These are phyloP conservation scores for Bombus soroeensis DNA, from an alignment of 1,140 invertebrate species.

Conservation along the genomic window DNA sequence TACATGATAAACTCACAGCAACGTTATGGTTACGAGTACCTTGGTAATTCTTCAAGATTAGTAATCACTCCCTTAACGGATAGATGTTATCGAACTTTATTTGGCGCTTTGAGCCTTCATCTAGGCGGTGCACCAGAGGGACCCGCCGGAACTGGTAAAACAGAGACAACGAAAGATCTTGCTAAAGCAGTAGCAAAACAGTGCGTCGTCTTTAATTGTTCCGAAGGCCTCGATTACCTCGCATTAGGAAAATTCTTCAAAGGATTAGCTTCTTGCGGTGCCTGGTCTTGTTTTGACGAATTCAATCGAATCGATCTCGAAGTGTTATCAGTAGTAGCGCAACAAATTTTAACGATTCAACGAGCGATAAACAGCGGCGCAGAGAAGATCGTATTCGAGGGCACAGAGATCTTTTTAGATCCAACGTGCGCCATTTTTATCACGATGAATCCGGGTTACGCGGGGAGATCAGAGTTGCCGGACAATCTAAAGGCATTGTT, in stretches of 20 bases:
- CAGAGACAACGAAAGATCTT: constrained; percentile 97
- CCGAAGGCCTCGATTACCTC: constrained; percentile 95
- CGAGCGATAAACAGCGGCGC: constrained; percentile 90
- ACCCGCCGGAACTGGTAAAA: constrained; percentile 97
- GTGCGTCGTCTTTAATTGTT: constrained; percentile 98
- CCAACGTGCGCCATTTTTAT: constrained; percentile 97
- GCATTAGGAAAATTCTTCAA: constrained; percentile 98
- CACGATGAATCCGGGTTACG: constrained; percentile 98
- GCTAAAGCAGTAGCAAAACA: constrained; percentile 98
- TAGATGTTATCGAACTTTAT: constrained; percentile 95
- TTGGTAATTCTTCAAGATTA: constrained; percentile 94
- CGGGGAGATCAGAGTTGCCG: constrained; percentile 94
- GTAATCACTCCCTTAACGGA: constrained; percentile 97
- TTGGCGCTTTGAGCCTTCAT: constrained; percentile 94
- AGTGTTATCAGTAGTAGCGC: constrained; percentile 96
- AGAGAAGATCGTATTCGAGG: constrained; percentile 93
- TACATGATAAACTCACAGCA: constrained; percentile 96
- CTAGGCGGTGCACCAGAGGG: constrained; percentile 96
- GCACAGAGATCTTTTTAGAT: constrained; percentile 93
- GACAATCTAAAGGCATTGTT: constrained; percentile 97
- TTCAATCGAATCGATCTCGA: constrained; percentile 94
- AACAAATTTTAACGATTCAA: constrained; percentile 93
- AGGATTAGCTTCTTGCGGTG: constrained; percentile 97
- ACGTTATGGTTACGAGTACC: constrained; percentile 97
- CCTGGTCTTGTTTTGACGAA: constrained; percentile 99